A percentile compares a stretch with the other conserved stretches of the same genome.
Evolutionary conservation across 2,888 invertebrate species (phyloP).

Genomic region (Dryocosmus kuriphilus): DNA sequence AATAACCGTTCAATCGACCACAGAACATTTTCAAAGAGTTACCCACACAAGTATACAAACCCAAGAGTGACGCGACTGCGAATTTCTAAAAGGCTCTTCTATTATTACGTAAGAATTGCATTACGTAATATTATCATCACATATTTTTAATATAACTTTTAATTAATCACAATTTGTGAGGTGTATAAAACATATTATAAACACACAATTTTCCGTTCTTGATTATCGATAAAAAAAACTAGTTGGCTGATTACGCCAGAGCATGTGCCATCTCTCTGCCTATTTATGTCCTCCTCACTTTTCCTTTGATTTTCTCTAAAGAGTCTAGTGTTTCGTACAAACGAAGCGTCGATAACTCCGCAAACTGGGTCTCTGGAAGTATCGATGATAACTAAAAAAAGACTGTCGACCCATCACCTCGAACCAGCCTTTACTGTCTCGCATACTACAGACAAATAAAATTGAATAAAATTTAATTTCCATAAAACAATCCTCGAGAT

Average conservation of each 20-base stretch:
- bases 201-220: neutral
- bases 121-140: neutral
- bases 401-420: constrained; percentile 51
- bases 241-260: neutral
- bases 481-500: neutral
- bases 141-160: neutral
- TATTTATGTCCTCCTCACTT: constrained; percentile 33
- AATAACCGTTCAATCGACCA: constrained; percentile 60
- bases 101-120: neutral
- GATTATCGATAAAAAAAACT: neutral
- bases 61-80: neutral
- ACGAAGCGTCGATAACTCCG: constrained; percentile 55
- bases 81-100: constrained; percentile 11
- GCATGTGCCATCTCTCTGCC: neutral
- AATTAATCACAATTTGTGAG: neutral
- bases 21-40: constrained; percentile 59
- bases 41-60: constrained; percentile 25
- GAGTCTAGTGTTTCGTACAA: neutral
- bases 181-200: neutral
- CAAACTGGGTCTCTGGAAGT: constrained; percentile 58
- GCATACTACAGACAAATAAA: constrained; percentile 6
- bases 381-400: constrained; percentile 56
- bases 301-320: constrained; percentile 35
- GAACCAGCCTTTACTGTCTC: constrained; percentile 42
- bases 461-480: constrained; percentile 20